Evolutionary conservation across 1,140 invertebrate species (phyloP), one percentile per base, ranked within the genome.

Genomic region (Diprion similis): DNA sequence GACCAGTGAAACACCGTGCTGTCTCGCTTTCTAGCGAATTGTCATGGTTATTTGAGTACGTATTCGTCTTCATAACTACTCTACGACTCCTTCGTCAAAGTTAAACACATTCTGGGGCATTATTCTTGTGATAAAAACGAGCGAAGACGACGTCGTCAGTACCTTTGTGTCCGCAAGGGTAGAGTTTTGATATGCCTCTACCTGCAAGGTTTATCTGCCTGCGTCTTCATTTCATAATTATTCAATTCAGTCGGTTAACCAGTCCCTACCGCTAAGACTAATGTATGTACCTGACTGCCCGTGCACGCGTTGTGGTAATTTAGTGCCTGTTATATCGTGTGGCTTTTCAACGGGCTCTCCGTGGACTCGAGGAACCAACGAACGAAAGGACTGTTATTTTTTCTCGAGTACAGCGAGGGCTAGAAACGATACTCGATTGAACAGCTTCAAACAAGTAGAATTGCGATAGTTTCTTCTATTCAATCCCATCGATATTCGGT

Each of bases 191-290:
- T 68, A 45, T 4, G 11, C 11, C 66, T 11, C 18, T 45, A 18
- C 66, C 17, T 13, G 66, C 51, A 6, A 17, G 37, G 18, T 11
- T 68, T 68, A 68, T 68, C 66, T 68, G 66, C 37, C 18, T 18
- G 37, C 66, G 66, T 68, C 66, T 68, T 68, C 66, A 68, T 68
- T 68, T 13, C 66, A 68, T 68, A 68, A 68, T 68, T 68, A 68
- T 68, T 68, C 66, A 68, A 68, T 68, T 7, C 66, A 68, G 11
- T 68, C 37, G 17, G 66, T 68, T 68, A 68, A 68, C 66, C 66
- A 68, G 66, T 68, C 18, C 66, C 66, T 68, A 45, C 66, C 66
- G 17, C 66, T 13, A 68, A 68, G 66, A 68, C 66, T 68, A 68
- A 68, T 68, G 66, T 59, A 59, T 59, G 51, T 68, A 68, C 66